These are phyloP conservation scores for Drosophila lacertosa DNA, from an alignment of 1,140 invertebrate genomes.

Conservation along the genomic window DNA sequence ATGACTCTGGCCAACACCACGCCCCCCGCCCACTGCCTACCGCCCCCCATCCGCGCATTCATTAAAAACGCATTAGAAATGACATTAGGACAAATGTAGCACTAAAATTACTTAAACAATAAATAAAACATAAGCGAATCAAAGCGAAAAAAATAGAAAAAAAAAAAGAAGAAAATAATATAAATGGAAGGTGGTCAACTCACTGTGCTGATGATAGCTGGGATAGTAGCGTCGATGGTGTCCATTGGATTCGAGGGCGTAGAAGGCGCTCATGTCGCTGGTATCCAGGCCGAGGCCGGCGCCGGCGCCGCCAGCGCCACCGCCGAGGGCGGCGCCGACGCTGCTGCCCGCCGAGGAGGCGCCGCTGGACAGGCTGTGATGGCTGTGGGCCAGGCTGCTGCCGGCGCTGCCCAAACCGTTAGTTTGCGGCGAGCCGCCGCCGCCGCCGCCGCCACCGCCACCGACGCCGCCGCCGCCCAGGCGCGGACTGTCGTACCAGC, in stretches of 20 bases:
- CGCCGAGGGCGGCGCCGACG: constrained; percentile 61
- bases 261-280: constrained; percentile 83
- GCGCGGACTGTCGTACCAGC: constrained; percentile 84
- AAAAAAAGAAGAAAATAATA: too few species aligned
- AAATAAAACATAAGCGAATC: constrained; percentile 51
- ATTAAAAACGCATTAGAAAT: constrained; percentile 84
- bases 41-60: constrained; percentile 50
- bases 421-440: constrained; percentile 76
- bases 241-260: constrained; percentile 81
- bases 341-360: constrained; percentile 73
- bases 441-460: constrained; percentile 65
- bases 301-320: constrained; percentile 58
- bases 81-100: constrained; percentile 78
- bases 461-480: constrained; percentile 76
- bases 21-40: constrained; percentile 2
- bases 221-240: constrained; percentile 83
- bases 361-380: constrained; percentile 78
- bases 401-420: constrained; percentile 76
- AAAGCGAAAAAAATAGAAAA: too few species aligned
- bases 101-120: constrained; percentile 68
- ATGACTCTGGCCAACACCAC: neutral
- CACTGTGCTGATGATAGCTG: constrained; percentile 84
- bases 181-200: constrained; percentile 43
- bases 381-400: constrained; percentile 73
- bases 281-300: constrained; percentile 73